Base-by-base conservation (phyloP, 2,888 invertebrate species). In the Bombylius discolor region DNA sequence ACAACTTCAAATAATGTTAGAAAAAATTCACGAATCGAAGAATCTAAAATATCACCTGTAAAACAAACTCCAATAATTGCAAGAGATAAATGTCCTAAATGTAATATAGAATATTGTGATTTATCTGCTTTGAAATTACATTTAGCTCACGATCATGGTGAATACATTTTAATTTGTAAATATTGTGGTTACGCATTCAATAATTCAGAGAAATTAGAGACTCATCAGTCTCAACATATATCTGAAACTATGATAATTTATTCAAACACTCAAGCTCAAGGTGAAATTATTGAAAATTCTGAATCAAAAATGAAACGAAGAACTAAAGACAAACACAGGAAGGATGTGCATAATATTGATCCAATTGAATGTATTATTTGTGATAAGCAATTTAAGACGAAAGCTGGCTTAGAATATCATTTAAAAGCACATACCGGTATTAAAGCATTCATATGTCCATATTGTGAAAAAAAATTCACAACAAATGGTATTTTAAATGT, bases 401-500 rank as follows among this genome's bases (percentile, higher is more conserved):
- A 58, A 32, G 48, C 56, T 9, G 62, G 63, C 0, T 49, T 63
- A 12, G 63, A 60, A 33, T 63, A 61, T 44, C 63, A 65, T 44
- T 54, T 63, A n/a, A 63, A 62, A 59, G 59, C 47, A 4, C 65
- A 65, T 52, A 52, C 58, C 9, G 54, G 57, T 2, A 34, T 32
- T 1, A 59, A 59, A 52, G 48, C 58, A n/a, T 60, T 61, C 23
- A 45, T 33, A 9, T 66, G 66, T 53, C 64, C 64, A 7, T 66
- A 64, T 45, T 66, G 66, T 14, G 42, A 44, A 14, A 64, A 64
- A 52, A 13, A 47, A n/a, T 66, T 66, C 59, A 52, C 56, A 13
- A 54, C 61, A 7, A 48, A 59, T 7, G 48, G 50, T 1, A 64
- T 61, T 56, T 53, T 66, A 6, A 64, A 62, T 49, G 61, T 64